Conservation (phyloP, 2,113 vertebrate genomes). For the Columbina picui region DNA sequence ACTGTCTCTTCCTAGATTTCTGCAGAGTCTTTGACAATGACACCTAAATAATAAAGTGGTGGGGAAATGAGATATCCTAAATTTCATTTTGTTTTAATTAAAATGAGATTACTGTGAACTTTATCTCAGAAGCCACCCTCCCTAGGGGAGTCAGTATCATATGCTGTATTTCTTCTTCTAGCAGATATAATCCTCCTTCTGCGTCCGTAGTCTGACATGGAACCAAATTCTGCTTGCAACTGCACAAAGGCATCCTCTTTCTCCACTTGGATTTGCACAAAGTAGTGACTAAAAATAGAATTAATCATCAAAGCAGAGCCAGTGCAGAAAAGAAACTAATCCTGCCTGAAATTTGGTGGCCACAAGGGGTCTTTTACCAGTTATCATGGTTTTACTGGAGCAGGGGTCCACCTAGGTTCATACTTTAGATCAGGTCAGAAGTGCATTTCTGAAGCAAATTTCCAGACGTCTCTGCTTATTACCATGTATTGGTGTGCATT, state of each 20-base stretch:
- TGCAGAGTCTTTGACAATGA: background rate
- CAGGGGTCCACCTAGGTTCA: background rate
- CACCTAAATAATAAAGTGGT: conserved; percentile 10
- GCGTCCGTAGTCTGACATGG: conserved; percentile 7
- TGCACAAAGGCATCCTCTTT: conserved; percentile 8
- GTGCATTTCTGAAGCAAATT: background rate
- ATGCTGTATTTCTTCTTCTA: conserved; percentile 14
- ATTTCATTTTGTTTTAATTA: conserved; percentile 61
- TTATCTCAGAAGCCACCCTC: conserved; percentile 21
- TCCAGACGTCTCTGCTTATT: background rate
- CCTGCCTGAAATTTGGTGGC: background rate
- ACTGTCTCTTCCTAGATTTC: background rate
- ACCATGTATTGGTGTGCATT: fast-evolving
- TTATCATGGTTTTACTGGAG: background rate
- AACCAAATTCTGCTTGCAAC: conserved; percentile 28
- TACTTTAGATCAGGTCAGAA: background rate
- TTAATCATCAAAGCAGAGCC: background rate
- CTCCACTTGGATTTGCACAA: conserved; percentile 29
- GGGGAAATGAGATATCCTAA: background rate
- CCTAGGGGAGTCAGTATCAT: conserved; percentile 11
- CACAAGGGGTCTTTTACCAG: background rate
- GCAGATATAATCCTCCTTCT: conserved; percentile 46
- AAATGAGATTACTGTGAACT: conserved; percentile 45
- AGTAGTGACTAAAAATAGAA: conserved; percentile 36
- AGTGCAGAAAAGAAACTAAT: conserved; percentile 1